Base-by-base conservation (phyloP, 2,888 invertebrate species). In the Troides oblongomaculatus region DNA sequence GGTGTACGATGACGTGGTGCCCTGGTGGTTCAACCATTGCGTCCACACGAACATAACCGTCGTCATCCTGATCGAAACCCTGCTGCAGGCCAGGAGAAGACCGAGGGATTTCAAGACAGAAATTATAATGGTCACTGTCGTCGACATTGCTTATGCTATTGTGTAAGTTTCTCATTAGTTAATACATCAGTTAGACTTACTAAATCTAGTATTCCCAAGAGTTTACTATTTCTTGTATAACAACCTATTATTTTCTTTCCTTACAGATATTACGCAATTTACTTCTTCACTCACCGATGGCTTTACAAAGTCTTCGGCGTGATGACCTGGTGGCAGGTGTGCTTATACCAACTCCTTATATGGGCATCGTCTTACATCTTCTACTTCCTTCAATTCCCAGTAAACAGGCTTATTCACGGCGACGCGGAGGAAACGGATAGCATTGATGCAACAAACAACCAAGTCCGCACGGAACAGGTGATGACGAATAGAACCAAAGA, bases 1-100 rank as follows among this genome's bases (percentile, higher is more conserved):
- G 69, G 83, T 89, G 17, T 88, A 93, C 77, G 94, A 94, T 75
- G 77, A 81, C 65, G 84, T 94, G 18, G 87, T 94, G 0, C 94
- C 94, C 0, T 86, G 88, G 82, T 94, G 93, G 93, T 87, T 94
- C 78, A 94, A 94, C 84, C 94, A 94, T 74, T 92, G 93, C 71
- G 88, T 94, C 46, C 94, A 94, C 80, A 93, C 94, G 0, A 90
- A 92, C 76, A 93, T 94, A 63, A 73, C 90, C 0, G 78, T 93
- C 0, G 86, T 94, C 21, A 75, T 94, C 2, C 71, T 90, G 4
- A 72, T 93, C 3, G 94, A 94, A 74, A 86, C 93, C 0, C 36
- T 91, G 0, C 84, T 92, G n/a, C 86, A 85, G 60, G 75, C 87
- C 0, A 78, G 90, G 53, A 77, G 89, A 62, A 66, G 83, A 0